Conservation (phyloP, 2,797 vertebrate genomes). For the Liasis olivaceus region DNA sequence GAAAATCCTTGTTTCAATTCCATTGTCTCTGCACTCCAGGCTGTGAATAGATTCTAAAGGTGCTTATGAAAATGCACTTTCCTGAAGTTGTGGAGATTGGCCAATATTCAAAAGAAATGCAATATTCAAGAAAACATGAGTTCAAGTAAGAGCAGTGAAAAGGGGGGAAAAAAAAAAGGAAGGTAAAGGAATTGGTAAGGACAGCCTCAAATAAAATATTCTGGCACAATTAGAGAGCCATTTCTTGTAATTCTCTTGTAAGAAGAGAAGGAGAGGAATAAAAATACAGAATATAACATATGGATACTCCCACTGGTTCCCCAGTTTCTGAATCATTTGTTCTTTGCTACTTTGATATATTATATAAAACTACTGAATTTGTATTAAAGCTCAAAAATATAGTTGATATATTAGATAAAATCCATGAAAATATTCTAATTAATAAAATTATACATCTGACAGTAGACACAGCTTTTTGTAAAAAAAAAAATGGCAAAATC, state of each 20-base stretch:
- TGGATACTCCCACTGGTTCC: background rate
- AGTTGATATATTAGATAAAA: background rate
- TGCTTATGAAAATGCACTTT: slow-evolving; percentile 41
- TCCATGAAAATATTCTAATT: background rate
- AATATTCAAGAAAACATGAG: background rate
- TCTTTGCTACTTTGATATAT: background rate
- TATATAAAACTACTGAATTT: background rate
- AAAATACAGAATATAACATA: slow-evolving; percentile 20
- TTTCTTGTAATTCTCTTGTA: background rate
- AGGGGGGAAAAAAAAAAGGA: background rate
- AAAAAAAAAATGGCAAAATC: background rate
- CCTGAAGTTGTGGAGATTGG: slow-evolving; percentile 27
- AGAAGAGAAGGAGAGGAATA: background rate
- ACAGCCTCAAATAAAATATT: background rate
- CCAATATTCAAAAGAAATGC: slow-evolving; percentile 19
- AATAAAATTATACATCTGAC: background rate
- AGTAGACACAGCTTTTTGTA: background rate
- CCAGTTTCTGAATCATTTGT: background rate
- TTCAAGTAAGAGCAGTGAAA: background rate
- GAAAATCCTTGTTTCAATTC: slow-evolving; percentile 48
- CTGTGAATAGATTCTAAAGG: slow-evolving; percentile 36
- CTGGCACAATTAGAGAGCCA: background rate
- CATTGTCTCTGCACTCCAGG: slow-evolving; percentile 50
- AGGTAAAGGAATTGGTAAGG: background rate
- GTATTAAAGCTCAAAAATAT: background rate